These are phyloP conservation scores for Anthopleura sola DNA, from an alignment of 64 coral and sea anemone genomes.

Conservation along the genomic window DNA sequence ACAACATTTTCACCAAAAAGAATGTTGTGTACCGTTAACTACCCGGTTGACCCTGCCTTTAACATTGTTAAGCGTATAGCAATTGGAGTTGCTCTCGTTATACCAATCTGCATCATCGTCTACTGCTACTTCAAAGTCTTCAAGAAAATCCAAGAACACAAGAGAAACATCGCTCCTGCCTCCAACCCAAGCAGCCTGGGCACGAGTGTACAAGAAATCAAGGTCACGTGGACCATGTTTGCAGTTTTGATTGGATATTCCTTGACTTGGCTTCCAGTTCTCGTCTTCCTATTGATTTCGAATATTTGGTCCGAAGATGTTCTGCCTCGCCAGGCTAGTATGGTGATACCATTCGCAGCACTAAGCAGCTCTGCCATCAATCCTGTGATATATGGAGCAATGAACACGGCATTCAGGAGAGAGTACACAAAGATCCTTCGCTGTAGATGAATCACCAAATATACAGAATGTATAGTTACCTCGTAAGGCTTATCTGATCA, in stretches of 20 bases:
- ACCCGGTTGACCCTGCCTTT: no score
- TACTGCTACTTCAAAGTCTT: neutral
- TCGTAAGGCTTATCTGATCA: no score
- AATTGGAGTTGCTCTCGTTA: neutral
- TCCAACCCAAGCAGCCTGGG: neutral
- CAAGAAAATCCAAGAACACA: slow-evolving; percentile 10
- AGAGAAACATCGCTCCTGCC: neutral
- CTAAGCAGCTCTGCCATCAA: no score
- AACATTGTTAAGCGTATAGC: neutral
- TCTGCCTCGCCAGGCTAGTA: no score
- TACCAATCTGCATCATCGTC: neutral
- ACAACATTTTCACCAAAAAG: neutral
- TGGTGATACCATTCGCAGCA: no score
- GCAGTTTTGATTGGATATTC: neutral
- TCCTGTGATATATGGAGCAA: no score
- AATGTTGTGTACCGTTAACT: neutral
- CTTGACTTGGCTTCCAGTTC: neutral
- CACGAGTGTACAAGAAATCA: slow-evolving; percentile 5
- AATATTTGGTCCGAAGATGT: no score
- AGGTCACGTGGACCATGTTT: slow-evolving; percentile 11
- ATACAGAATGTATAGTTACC: no score
- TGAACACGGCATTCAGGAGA: no score
- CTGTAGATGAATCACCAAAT: no score
- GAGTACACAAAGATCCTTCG: no score
- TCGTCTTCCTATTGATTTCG: neutral